Evolutionary conservation across 1,140 invertebrate species (phyloP).

Genomic region (Zaprionus lachaisei): DNA sequence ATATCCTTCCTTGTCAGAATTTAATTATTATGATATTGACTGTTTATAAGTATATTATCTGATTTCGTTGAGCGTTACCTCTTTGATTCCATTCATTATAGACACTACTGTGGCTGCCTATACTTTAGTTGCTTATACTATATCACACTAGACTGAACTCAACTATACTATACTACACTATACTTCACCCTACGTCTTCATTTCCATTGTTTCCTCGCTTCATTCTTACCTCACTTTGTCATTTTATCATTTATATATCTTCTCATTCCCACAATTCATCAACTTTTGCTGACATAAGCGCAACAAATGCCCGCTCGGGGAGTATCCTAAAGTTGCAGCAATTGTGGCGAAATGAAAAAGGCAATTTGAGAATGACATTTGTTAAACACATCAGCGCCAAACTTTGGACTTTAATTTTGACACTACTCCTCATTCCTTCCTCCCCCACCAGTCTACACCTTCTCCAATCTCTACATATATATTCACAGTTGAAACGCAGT

Average conservation of each 20-base stretch:
- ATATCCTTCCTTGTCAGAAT: too few species aligned
- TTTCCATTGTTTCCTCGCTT: too few species aligned
- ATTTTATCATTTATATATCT: neutral
- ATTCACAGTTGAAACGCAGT: slow-evolving; percentile 18
- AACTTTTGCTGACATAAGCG: neutral
- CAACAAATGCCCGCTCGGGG: neutral
- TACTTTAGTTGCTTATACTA: too few species aligned
- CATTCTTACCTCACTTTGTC: neutral
- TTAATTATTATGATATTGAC: too few species aligned
- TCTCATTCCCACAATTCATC: neutral
- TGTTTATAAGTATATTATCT: too few species aligned
- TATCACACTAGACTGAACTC: too few species aligned
- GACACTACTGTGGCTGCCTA: too few species aligned
- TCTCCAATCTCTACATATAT: neutral
- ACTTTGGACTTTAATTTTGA: slow-evolving; percentile 20
- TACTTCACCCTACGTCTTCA: too few species aligned
- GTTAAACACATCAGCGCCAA: slow-evolving; percentile 27
- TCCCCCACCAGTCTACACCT: neutral
- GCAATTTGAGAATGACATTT: slow-evolving; percentile 36
- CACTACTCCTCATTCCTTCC: neutral
- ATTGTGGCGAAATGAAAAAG: slow-evolving; percentile 6
- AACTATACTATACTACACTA: too few species aligned
- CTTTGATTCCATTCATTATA: too few species aligned
- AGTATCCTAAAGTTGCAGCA: slow-evolving; percentile 9
- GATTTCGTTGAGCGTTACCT: too few species aligned